Evolutionary conservation across 1,140 invertebrate genomes (phyloP), one percentile per base, ranked within the genome.

Genomic region (Holcopasites calliopsidis): DNA sequence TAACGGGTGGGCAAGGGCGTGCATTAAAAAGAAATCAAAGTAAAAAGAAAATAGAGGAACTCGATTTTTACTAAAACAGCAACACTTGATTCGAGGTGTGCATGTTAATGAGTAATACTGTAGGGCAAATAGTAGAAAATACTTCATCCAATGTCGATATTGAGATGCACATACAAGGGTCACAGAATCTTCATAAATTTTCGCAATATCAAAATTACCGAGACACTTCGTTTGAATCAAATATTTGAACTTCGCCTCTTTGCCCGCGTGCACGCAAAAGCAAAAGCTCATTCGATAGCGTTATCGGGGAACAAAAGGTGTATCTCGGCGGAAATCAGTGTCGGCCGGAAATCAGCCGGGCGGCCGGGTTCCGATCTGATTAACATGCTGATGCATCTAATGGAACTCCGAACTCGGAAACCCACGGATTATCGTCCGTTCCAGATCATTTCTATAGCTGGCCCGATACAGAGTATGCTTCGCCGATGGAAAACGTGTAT

Each of bases 281-380:
- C n/a, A n/a, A n/a, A n/a, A n/a, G n/a, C n/a, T n/a, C n/a, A n/a
- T n/a, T n/a, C n/a, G n/a, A n/a, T n/a, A n/a, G 44, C 44, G n/a
- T 47, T 47, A n/a, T 47, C 44, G 1, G 44, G 4, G 44, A n/a
- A 16, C 44, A 47, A 47, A 47, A n/a, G n/a, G 11, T n/a, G n/a
- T n/a, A 7, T 38, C 33, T 16, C 18, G 42, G 28, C 26, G 35
- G 26, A 52, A 71, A 77, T 65, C 58, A 38, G 28, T 26, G 23
- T 35, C 40, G 57, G 5, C 23, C 49, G 40, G 50, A 72, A 61
- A 80, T 21, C 49, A 31, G n/a, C 42, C 42, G n/a, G 54, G 61
- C 52, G 57, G 21, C 26, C 38, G 11, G 54, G 73, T 76, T 79
- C 78, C 76, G 61, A 79, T 80, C 78, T 80, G 78, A 79, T 80